phyloP scores from a whole-genome alignment of 2,113 vertebrate genomes.

The Chionis minor region DNA sequence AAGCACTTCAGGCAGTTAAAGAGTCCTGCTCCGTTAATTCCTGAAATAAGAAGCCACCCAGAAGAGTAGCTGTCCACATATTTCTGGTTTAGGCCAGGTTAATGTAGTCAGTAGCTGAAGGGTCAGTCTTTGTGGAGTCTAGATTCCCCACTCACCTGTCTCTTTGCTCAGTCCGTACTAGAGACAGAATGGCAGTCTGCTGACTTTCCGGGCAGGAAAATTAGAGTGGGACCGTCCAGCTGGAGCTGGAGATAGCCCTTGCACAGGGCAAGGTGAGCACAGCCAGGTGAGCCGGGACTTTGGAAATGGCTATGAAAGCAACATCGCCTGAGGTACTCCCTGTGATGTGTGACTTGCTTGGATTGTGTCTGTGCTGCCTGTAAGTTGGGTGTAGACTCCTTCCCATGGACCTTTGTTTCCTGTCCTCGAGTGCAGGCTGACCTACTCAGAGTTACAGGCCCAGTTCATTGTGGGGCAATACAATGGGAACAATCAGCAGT shows the following conservation, averaged over 20 bases:
- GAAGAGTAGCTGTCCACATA: accelerated
- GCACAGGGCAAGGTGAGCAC: background rate
- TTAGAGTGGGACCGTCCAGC: background rate
- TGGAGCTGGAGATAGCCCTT: background rate
- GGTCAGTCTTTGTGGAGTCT: background rate
- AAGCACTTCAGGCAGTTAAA: background rate
- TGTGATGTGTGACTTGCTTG: background rate
- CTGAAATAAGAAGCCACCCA: background rate
- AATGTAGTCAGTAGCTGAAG: background rate
- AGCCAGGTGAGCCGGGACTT: background rate
- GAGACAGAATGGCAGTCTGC: background rate
- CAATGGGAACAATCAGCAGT: background rate
- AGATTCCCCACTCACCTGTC: background rate
- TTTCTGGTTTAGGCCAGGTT: background rate
- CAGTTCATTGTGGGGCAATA: background rate
- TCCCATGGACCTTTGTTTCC: background rate
- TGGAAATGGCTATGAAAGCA: background rate
- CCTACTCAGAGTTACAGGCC: background rate
- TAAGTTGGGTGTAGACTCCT: background rate
- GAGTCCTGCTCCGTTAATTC: background rate
- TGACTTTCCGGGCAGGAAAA: background rate
- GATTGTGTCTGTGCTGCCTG: background rate
- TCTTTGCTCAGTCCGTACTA: background rate
- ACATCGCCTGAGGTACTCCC: background rate
- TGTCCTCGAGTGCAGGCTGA: background rate